Percentiles rank a stretch among this genome's conserved stretches.
These are phyloP conservation scores for Ceratitis capitata DNA, from an alignment of 1,140 invertebrate species.

Conservation along the genomic window DNA sequence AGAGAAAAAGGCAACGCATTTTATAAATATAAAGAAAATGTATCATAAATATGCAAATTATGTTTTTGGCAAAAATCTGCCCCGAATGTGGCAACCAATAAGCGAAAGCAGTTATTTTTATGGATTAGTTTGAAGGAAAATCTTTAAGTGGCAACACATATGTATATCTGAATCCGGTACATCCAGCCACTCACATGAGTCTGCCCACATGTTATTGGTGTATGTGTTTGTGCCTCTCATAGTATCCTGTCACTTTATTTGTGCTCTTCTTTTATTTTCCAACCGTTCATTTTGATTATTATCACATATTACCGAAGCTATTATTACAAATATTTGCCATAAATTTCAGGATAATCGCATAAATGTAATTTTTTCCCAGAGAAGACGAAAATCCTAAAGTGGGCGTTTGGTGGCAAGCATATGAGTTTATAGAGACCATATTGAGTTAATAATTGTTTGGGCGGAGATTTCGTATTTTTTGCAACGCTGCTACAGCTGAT, in stretches of 20 bases:
- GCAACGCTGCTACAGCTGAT: no score
- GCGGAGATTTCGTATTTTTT: no score
- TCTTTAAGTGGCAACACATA: neutral
- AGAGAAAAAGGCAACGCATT: neutral
- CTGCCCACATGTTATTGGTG: neutral
- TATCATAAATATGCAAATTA: conserved; percentile 37
- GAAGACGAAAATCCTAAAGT: no score
- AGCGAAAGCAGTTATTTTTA: neutral
- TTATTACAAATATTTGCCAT: conserved; percentile 34
- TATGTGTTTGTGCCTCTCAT: neutral
- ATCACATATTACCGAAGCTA: conserved; percentile 21
- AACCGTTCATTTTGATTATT: neutral
- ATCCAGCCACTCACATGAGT: no score
- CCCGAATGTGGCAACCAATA: neutral
- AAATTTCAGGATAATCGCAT: conserved; percentile 19
- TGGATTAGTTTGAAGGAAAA: neutral
- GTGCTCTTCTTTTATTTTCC: neutral
- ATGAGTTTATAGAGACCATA: neutral
- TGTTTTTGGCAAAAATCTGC: conserved; percentile 18
- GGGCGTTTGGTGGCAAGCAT: neutral
- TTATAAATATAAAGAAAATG: neutral
- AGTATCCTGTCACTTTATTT: neutral
- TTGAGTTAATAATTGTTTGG: no score
- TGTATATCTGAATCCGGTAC: no score
- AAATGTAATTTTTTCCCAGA: neutral